Evolutionary conservation across 2,113 vertebrate species (phyloP).

Genomic region (Dissostichus mawsoni): DNA sequence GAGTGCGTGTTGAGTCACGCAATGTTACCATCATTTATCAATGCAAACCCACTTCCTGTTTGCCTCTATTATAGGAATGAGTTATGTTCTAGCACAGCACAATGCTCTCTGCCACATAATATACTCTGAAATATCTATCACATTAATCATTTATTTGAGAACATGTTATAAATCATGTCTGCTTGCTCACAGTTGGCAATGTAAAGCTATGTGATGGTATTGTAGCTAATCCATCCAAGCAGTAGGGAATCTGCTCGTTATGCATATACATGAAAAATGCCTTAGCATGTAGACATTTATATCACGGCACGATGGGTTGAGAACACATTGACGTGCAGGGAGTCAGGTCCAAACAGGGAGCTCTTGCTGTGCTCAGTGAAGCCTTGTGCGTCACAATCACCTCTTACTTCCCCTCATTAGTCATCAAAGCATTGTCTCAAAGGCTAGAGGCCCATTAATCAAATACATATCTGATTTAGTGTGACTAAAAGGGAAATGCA

Average conservation of each 20-base stretch:
- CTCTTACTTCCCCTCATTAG: constrained; percentile 39
- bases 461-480: neutral
- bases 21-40: constrained; percentile 39
- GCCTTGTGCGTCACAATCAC: constrained; percentile 48
- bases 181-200: neutral
- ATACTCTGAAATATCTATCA: constrained; percentile 11
- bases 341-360: constrained; percentile 10
- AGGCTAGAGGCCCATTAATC: constrained; percentile 6
- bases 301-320: neutral
- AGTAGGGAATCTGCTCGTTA: neutral
- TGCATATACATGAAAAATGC: neutral
- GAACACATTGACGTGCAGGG: constrained; percentile 8
- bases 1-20: constrained; percentile 33
- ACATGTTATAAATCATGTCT: constrained; percentile 8
- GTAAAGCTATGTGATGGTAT: constrained; percentile 1
- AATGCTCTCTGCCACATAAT: neutral
- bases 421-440: constrained; percentile 33
- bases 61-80: constrained; percentile 10
- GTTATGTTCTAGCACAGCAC: neutral
- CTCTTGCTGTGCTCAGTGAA: constrained; percentile 68
- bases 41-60: constrained; percentile 25
- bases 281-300: neutral
- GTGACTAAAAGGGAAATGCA: neutral
- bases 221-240: neutral
- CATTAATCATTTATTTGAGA: constrained; percentile 41